phyloP scores from a whole-genome alignment of 64 coral and sea anemone genomes.

The Porites australiensis region DNA sequence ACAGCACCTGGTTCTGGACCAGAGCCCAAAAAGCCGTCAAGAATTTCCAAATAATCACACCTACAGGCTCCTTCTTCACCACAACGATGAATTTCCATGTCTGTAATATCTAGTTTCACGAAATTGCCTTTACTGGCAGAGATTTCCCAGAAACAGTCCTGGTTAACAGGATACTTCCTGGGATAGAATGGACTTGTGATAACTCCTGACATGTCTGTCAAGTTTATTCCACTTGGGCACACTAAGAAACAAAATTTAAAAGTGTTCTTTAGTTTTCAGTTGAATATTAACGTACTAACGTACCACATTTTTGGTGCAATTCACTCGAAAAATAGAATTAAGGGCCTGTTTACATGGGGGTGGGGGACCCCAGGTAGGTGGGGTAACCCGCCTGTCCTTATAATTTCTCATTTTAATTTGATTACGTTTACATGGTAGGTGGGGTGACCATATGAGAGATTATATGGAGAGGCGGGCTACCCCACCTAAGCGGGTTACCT shows the following conservation, averaged over 20 bases:
- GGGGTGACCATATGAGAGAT: too few species aligned
- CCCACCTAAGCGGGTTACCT: too few species aligned
- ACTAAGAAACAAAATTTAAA: not conserved
- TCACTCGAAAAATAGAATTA: too few species aligned
- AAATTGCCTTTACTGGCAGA: not conserved
- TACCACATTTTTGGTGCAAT: too few species aligned
- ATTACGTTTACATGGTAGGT: too few species aligned
- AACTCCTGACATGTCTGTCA: not conserved
- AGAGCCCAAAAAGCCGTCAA: not conserved
- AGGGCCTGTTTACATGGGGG: too few species aligned
- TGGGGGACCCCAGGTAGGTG: too few species aligned
- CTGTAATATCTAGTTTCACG: not conserved
- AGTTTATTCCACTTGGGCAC: not conserved
- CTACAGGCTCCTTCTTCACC: not conserved
- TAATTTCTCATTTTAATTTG: too few species aligned
- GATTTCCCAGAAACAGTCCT: not conserved
- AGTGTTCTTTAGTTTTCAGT: too few species aligned
- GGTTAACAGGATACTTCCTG: not conserved
- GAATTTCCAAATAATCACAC: conserved; percentile 1
- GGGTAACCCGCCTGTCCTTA: too few species aligned
- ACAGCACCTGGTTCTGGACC: not conserved
- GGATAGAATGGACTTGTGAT: conserved; percentile 39
- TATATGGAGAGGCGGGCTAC: too few species aligned
- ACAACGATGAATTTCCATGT: not conserved
- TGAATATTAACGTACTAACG: too few species aligned